Evolutionary conservation across 1,140 invertebrate genomes (phyloP), one percentile per base, ranked within the genome.

Genomic region (Ptiloglossa arizonensis): DNA sequence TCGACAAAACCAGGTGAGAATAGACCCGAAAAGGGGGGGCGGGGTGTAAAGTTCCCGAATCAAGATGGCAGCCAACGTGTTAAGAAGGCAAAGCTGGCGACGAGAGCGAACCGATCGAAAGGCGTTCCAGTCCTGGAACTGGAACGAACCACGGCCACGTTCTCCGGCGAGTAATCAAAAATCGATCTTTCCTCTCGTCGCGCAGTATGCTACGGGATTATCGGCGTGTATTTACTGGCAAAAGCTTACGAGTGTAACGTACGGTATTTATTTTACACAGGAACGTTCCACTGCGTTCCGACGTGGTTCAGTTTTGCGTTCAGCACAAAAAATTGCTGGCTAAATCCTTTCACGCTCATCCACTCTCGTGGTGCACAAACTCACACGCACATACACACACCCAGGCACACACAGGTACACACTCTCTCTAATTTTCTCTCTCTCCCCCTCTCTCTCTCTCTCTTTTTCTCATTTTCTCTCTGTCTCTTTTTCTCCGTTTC

Each of bases 221-320:
- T 79, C 70, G 62, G 64, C 70, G 81, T 72, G 62, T 83, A 68
- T 83, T 73, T 70, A 83, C 67, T 77, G 79, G 81, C 82, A 82
- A 75, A 89, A 74, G 86, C 89, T 90, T 92, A 91, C 90, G 91
- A 91, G 91, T 91, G 86, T 92, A 90, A 90, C 86, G 87, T 90
- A 90, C 89, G 87, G 73, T 75, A 87, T 91, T 92, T 91, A 90
- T 92, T 91, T 91, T 92, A 92, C 83, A 90, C 81, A 90, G 87
- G 84, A 89, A 78, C 82, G 82, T 84, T 68, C n/a, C 78, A 48
- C 54, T 76, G 79, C 80, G 82, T 83, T 81, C 86, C 76, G 71
- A 81, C 80, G 83, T 79, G 79, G 63, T 64, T 78, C 73, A 72
- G 72, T 85, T 81, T 76, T 67, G 67, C 67, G 78, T 80, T 85